These are phyloP conservation scores for Amorpha juglandis DNA, from an alignment of 2,888 invertebrate genomes.

Conservation along the genomic window DNA sequence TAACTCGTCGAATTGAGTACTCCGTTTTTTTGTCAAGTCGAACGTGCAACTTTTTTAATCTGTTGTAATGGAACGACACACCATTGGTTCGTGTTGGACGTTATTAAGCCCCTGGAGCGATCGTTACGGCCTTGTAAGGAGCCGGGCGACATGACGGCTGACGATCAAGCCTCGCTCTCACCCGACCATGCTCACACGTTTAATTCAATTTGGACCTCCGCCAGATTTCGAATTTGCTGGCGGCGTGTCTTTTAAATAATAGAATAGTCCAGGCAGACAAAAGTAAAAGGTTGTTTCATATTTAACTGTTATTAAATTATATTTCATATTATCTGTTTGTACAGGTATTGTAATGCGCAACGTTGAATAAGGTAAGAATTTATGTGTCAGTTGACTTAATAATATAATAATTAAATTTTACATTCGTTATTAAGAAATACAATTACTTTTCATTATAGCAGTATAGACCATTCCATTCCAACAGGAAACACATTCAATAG, in stretches of 20 bases:
- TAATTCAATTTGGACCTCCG: slow-evolving; percentile 79
- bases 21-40: not conserved
- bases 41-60: no score
- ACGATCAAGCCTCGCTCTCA: slow-evolving; percentile 67
- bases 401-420: no score
- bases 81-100: slow-evolving; percentile 31
- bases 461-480: no score
- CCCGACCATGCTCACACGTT: slow-evolving; percentile 65
- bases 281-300: slow-evolving; percentile 56
- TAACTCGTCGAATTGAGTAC: no score
- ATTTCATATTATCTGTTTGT: no score
- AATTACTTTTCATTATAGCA: no score
- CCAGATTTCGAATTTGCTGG: slow-evolving; percentile 78
- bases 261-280: slow-evolving; percentile 66
- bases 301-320: slow-evolving; percentile 34
- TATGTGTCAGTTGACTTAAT: no score
- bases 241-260: slow-evolving; percentile 76
- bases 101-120: slow-evolving; percentile 35
- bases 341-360: no score
- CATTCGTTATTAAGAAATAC: no score
- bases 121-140: slow-evolving; percentile 41
- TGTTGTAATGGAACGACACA: not conserved
- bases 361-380: no score
- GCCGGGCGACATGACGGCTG: slow-evolving; percentile 56
- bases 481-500: no score